phyloP scores from a whole-genome alignment of 2,888 invertebrate genomes.

The Tetragonula carbonaria region DNA sequence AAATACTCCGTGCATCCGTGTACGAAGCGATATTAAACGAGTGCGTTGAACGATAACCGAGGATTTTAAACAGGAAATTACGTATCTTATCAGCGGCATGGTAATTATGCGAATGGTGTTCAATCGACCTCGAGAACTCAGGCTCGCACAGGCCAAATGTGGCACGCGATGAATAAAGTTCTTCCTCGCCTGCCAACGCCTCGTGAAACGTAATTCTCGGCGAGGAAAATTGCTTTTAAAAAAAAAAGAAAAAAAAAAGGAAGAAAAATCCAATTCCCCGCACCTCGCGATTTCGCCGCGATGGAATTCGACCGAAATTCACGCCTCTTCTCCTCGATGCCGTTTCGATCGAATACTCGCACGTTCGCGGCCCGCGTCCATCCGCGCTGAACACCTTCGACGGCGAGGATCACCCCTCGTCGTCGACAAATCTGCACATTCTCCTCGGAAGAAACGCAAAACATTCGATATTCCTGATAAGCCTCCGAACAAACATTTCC shows the following conservation, averaged over 20 bases:
- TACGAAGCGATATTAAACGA: conserved; percentile 19
- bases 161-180: conserved; percentile 38
- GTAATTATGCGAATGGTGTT: conserved; percentile 51
- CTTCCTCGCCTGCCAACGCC: neutral
- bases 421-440: conserved; percentile 3
- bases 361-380: conserved; percentile 16
- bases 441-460: neutral
- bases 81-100: conserved; percentile 43
- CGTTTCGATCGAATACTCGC: conserved; percentile 6
- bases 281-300: conserved; percentile 39
- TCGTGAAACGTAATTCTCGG: conserved; percentile 42
- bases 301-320: conserved; percentile 48
- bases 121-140: conserved; percentile 39
- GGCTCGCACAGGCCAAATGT: conserved; percentile 1
- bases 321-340: conserved; percentile 26
- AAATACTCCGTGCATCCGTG: neutral
- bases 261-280: conserved; percentile 40
- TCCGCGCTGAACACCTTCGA: neutral
- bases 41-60: conserved; percentile 38
- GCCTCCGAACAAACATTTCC: neutral
- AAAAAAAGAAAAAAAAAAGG: conserved; percentile 39
- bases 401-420: conserved; percentile 6
- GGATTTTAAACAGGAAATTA: conserved; percentile 46
- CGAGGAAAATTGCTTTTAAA: conserved; percentile 46
- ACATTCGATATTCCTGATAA: neutral